phyloP scores from a whole-genome alignment of 92 coral and sea anemone genomes.

The Palythoa heliodiscus region DNA sequence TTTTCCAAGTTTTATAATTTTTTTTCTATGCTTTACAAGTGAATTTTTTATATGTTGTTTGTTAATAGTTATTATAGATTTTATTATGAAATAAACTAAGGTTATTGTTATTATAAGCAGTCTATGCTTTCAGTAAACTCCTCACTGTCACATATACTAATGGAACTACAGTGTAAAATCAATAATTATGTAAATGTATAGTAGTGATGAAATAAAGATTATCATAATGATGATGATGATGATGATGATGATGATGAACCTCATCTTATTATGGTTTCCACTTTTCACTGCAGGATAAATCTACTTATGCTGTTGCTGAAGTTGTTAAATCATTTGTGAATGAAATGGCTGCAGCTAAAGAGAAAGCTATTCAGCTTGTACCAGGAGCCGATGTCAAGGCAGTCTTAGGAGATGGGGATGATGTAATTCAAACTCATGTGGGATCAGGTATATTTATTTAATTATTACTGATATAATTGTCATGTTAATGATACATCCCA shows the following conservation, averaged over 20 bases:
- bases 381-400: slow-evolving; percentile 91
- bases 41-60: no score
- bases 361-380: slow-evolving; percentile 77
- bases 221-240: no score
- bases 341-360: slow-evolving; percentile 81
- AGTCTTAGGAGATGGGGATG: slow-evolving; percentile 91
- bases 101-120: no score
- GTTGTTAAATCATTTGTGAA: slow-evolving; percentile 74
- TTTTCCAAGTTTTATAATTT: no score
- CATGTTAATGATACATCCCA: not conserved
- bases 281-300: slow-evolving; percentile 78
- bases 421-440: slow-evolving; percentile 86
- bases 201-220: no score
- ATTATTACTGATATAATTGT: not conserved
- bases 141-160: no score
- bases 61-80: no score
- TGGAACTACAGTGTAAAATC: no score
- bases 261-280: not conserved
- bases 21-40: no score
- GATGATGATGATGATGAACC: not conserved
- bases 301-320: slow-evolving; percentile 81
- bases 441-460: slow-evolving; percentile 78
- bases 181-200: not conserved
- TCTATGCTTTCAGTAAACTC: no score
- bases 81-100: no score